Base-by-base conservation (phyloP, 2,888 invertebrate species). In the Athalia cordata region DNA sequence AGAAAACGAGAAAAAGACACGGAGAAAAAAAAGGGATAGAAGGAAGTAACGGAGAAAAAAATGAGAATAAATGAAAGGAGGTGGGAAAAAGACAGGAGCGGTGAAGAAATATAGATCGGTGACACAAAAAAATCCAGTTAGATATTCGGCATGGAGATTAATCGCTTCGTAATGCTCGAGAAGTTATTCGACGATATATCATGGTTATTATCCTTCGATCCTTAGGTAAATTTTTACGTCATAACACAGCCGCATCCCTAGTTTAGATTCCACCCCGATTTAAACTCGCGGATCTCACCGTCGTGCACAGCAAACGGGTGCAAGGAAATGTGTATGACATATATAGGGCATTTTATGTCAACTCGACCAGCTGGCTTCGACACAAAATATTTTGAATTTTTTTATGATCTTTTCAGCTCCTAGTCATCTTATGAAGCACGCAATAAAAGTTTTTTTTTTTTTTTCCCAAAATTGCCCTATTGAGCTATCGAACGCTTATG, bases 191-290 rank as follows among this genome's bases (percentile, higher is more conserved):
- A 47, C 72, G 47, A 72, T 57, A 59, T 59, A 57, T 72, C 72
- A 72, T 57, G 52, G 57, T 72, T 59, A 59, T 57, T 72, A 72
- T 72, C 57, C 59, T 59, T 72, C 72, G 72, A 72, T 72, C 59
- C 72, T 72, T 59, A 57, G 72, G 72, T 72, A 72, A 68, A 72
- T 72, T 57, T 72, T 59, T 59, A 59, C 57, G 72, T 72, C 47
- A 72, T 72, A 59, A 72, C 59, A 59, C 59, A 59, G 57, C 72
- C 45, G 13, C 13, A 29, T 70, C 70, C 43, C 57, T 45, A 45
- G 8, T n/a, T 57, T 57, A 15, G 13, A 6, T 55, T 55, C 72
- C 57, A 7, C 47, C 5, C 66, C 66, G 2, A 45, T 43, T 45
- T 11, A 29, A 29, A 29, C 29, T n/a, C 66, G 55, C 55, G 29